Percentiles rank a stretch among this genome's conserved stretches.
These are phyloP conservation scores for Smithornis capensis DNA, from an alignment of 2,113 vertebrate species.

Conservation along the genomic window DNA sequence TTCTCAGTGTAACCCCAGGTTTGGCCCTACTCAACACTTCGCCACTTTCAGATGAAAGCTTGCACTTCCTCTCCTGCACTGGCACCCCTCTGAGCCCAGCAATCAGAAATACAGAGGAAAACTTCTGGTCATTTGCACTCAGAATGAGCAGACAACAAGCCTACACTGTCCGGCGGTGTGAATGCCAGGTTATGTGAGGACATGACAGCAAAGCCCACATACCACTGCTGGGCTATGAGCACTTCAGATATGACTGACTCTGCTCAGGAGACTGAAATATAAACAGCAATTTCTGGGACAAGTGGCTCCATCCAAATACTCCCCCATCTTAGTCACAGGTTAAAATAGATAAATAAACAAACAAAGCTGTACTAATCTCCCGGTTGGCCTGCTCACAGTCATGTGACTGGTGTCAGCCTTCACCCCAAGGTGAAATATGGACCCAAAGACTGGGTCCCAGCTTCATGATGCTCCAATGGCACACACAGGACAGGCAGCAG, in stretches of 20 bases:
- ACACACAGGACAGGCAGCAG: background rate
- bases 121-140: background rate
- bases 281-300: conserved; percentile 45
- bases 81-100: conserved; percentile 16
- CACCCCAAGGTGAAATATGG: background rate
- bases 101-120: background rate
- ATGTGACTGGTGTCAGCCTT: background rate
- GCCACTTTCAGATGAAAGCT: background rate
- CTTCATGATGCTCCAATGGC: background rate
- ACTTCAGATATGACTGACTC: background rate
- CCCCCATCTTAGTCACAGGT: conserved; percentile 37
- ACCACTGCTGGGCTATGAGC: background rate
- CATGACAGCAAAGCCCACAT: background rate
- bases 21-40: background rate
- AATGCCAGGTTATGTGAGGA: conserved; percentile 6
- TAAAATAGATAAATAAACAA: conserved; percentile 54
- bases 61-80: background rate
- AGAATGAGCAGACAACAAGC: conserved; percentile 3
- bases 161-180: background rate
- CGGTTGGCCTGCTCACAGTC: background rate
- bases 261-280: conserved; percentile 27
- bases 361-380: background rate
- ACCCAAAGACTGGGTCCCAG: background rate
- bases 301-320: conserved; percentile 30
- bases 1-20: background rate